Percentiles rank a stretch among this genome's conserved stretches.
Evolutionary conservation across 1,140 invertebrate genomes (phyloP).

Genomic region (Euura lappo): DNA sequence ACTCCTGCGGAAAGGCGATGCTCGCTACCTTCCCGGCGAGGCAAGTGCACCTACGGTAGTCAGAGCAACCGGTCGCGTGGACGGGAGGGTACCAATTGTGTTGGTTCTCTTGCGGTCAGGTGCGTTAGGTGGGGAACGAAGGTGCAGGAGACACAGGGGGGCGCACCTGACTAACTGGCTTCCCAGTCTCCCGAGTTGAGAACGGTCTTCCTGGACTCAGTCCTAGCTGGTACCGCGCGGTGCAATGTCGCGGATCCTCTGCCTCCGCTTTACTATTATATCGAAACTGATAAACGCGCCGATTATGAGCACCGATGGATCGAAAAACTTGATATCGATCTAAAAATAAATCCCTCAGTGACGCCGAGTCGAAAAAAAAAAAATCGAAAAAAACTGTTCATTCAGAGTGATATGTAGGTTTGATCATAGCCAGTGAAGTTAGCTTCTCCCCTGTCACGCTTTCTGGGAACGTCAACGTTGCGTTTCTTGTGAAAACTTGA

Average conservation of each 20-base stretch:
- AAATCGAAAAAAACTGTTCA: no score
- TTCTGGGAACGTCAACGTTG: no score
- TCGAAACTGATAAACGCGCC: not conserved
- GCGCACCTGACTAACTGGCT: conserved; percentile 43
- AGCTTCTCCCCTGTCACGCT: no score
- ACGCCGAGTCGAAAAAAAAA: not conserved
- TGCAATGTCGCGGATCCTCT: conserved; percentile 23
- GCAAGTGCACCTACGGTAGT: conserved; percentile 30
- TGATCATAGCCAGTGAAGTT: no score
- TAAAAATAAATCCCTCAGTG: not conserved
- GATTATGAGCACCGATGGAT: not conserved
- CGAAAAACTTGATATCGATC: not conserved
- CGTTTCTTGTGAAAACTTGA: no score
- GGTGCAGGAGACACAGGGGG: conserved; percentile 19
- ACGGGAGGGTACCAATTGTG: conserved; percentile 20
- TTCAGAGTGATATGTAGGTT: no score
- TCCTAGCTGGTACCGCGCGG: conserved; percentile 25
- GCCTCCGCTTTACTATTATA: not conserved
- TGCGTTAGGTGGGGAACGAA: conserved; percentile 10
- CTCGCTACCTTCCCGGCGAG: no score
- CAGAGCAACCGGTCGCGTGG: conserved; percentile 38
- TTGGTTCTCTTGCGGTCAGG: not conserved
- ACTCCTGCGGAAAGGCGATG: not conserved
- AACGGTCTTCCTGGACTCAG: conserved; percentile 30
- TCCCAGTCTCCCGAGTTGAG: conserved; percentile 32